Evolutionary conservation across 1,140 invertebrate species (phyloP), one percentile per base, ranked within the genome.

Genomic region (Leptinotarsa defecta): DNA sequence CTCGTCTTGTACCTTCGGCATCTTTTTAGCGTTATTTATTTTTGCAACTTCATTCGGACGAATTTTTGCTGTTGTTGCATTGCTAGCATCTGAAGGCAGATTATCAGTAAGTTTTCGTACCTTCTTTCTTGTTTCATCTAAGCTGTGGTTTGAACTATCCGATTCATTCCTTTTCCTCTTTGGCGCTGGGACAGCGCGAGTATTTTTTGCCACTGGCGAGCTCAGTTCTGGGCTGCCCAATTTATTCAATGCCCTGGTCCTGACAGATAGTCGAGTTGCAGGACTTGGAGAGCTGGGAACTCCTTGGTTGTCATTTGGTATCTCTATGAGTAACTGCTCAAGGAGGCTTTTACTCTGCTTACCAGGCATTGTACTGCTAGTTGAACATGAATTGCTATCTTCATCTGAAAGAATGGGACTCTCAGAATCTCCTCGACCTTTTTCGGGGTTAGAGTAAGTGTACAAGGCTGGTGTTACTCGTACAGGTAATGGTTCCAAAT

Each of bases 131-230:
- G 76, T 73, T 6, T 83, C 80, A 19, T 91, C 90, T 61, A 91
- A 87, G 77, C 91, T 89, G 73, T 89, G 86, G 78, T 20, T 90
- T n/a, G 91, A 92, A 82, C 92, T 92, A 77, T 94, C 93, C 0
- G 92, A 93, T 82, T 94, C 93, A 79, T 92, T 90, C 4, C 93
- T 87, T 83, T 93, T 93, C 65, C 93, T 87, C 81, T 94, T 94
- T 8, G 81, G 82, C 64, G 84, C 82, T n/a, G 82, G 77, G 43
- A 79, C 74, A 67, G 74, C 72, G 52, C 76, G 76, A 17, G 71
- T 69, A 48, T 61, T 73, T 49, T 77, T 79, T 4, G 77, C 27
- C 49, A 78, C 85, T 1, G 88, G 88, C 11, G 88, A 89, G 79
- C 87, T 88, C 1, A 89, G 85, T 64, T 91, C 91, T 0, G 92